These are phyloP conservation scores for Rhinolophus ferrumequinum DNA, from an alignment of 2,113 vertebrate genomes.

Conservation along the genomic window DNA sequence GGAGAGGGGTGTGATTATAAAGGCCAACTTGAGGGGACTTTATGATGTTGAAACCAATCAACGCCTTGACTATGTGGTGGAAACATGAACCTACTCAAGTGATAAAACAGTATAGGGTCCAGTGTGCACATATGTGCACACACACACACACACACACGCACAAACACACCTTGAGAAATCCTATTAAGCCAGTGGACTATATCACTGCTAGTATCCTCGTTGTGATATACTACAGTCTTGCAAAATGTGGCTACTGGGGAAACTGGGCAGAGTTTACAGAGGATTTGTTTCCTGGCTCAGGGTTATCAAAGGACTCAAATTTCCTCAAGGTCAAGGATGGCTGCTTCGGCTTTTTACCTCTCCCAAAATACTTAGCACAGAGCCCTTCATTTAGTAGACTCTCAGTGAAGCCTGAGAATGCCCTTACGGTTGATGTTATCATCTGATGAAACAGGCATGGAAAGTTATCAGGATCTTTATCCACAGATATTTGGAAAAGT, in stretches of 20 bases:
- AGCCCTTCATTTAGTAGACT: neutral
- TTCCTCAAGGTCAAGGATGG: neutral
- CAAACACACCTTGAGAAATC: neutral
- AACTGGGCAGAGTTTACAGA: neutral
- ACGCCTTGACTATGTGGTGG: neutral
- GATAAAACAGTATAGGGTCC: neutral
- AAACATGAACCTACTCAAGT: neutral
- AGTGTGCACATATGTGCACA: neutral
- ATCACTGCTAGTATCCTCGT: neutral
- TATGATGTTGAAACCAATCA: neutral
- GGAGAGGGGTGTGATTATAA: neutral
- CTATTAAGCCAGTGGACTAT: neutral
- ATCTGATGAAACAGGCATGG: neutral
- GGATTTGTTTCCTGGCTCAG: neutral
- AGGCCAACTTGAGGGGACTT: neutral
- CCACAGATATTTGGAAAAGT: neutral
- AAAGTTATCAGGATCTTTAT: neutral
- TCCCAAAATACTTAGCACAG: neutral
- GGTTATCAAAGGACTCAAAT: neutral
- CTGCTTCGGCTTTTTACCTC: neutral
- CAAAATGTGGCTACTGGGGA: neutral
- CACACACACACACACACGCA: neutral
- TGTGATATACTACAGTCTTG: neutral
- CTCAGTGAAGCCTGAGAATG: neutral
- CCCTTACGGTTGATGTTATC: neutral